Base-by-base conservation (phyloP, 2,888 invertebrate species). In the Stenichneumon culpator region DNA sequence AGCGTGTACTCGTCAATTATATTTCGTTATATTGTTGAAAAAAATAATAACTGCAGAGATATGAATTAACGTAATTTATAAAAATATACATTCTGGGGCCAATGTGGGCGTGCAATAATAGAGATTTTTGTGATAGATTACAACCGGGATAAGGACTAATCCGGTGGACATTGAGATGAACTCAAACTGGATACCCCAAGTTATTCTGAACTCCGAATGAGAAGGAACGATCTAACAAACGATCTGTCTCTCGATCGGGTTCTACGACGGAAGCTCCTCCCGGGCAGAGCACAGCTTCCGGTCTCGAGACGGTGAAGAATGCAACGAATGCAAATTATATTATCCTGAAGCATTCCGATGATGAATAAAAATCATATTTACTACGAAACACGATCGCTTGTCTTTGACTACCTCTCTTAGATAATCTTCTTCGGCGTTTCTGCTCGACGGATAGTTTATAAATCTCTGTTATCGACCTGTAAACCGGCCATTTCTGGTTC, bases 101-200 rank as follows among this genome's bases (percentile, higher is more conserved):
- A 16, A 63, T 36, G 44, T 52, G 39, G 36, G 32, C 84, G 87
- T 82, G 82, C 88, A 89, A 90, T 92, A 90, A 90, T 88, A 80
- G 60, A 77, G 85, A 83, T 90, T 89, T 92, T 92, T 93, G 89
- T 91, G 83, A 88, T 90, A 93, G 92, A 92, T 93, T 88, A 86
- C 90, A 90, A 88, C 85, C 89, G 72, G 92, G 92, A 89, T 92
- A 91, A 92, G 87, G 88, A 88, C 85, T 87, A 86, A 78, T 14
- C 83, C 74, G 77, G 36, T 83, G 89, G 90, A 88, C 87, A 82
- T 89, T 90, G 91, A 91, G 91, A 92, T 91, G 92, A 93, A 91
- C 91, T 92, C 92, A 89, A 77, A 69, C 72, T 77, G 85, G 82
- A 77, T 82, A 22, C 36, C 44, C 67, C 28, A 52, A 73, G 54